These are phyloP conservation scores for Lucilia cuprina DNA, from an alignment of 1,140 invertebrate species.

Conservation along the genomic window DNA sequence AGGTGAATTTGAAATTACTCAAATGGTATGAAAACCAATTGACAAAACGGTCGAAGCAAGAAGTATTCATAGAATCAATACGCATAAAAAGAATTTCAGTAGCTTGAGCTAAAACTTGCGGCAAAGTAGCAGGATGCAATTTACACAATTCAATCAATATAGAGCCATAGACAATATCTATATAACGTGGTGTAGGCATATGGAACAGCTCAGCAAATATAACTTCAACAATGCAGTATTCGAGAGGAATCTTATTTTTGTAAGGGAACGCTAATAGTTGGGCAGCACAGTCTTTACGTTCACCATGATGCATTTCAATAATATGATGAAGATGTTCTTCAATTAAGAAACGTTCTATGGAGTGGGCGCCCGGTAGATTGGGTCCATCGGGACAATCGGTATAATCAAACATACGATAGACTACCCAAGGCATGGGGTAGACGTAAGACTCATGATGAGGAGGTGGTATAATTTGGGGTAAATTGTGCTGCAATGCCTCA, in stretches of 20 bases:
- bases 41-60: conserved; percentile 96
- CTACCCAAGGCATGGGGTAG: conserved; percentile 90
- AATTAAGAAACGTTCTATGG: conserved; percentile 96
- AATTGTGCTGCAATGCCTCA: conserved; percentile 94
- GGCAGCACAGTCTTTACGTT: conserved; percentile 94
- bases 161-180: conserved; percentile 95
- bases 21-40: conserved; percentile 99
- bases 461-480: conserved; percentile 87
- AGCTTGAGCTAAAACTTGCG: conserved; percentile 96
- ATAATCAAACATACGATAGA: conserved; percentile 97
- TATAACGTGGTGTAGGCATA: conserved; percentile 84
- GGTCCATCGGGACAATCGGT: conserved; percentile 96
- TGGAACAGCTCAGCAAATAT: conserved; percentile 95
- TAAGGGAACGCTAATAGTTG: conserved; percentile 91
- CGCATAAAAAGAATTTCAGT: conserved; percentile 96
- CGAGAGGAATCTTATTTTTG: conserved; percentile 93
- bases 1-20: conserved; percentile 98
- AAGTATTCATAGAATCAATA: conserved; percentile 95
- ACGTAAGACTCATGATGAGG: conserved; percentile 87
- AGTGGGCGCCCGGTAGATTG: conserved; percentile 91
- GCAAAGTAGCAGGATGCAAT: conserved; percentile 94
- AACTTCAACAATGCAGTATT: conserved; percentile 98
- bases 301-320: conserved; percentile 85
- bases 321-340: conserved; percentile 97
- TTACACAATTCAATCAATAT: conserved; percentile 97